These are phyloP conservation scores for Capitella teleta DNA, from an alignment of 1,140 invertebrate genomes.

Conservation along the genomic window DNA sequence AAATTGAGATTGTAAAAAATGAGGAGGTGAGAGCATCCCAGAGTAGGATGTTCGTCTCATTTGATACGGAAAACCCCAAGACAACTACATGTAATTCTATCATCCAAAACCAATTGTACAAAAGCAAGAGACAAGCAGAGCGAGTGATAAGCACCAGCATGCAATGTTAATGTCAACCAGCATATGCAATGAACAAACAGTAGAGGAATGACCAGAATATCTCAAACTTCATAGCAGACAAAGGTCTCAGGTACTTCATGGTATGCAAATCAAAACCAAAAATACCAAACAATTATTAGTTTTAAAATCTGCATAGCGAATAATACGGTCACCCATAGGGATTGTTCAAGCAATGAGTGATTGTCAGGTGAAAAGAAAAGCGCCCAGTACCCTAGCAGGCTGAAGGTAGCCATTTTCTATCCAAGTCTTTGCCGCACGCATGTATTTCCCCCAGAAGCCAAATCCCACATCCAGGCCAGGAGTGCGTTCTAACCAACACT, in stretches of 20 bases:
- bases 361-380: neutral
- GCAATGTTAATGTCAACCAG: too few relatives aligned
- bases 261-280: too few relatives aligned
- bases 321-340: neutral
- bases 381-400: conserved; percentile 41
- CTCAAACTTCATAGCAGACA: neutral
- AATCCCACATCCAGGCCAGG: conserved; percentile 80
- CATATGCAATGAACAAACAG: too few relatives aligned
- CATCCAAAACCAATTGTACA: too few relatives aligned
- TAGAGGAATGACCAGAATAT: too few relatives aligned
- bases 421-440: conserved; percentile 60
- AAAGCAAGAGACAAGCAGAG: too few relatives aligned
- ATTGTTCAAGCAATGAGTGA: neutral
- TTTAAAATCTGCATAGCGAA: neutral
- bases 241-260: neutral
- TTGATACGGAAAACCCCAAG: too few relatives aligned
- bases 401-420: conserved; percentile 55
- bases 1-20: neutral
- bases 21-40: neutral
- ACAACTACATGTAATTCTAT: too few relatives aligned
- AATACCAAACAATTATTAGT: neutral
- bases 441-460: conserved; percentile 88
- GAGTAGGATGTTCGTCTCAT: neutral
- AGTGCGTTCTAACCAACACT: conserved; percentile 80
- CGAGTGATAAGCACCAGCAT: too few relatives aligned